Evolutionary conservation across 2,113 vertebrate genomes (phyloP), one percentile per base, ranked within the genome.

Genomic region (Bubo blakistoni): DNA sequence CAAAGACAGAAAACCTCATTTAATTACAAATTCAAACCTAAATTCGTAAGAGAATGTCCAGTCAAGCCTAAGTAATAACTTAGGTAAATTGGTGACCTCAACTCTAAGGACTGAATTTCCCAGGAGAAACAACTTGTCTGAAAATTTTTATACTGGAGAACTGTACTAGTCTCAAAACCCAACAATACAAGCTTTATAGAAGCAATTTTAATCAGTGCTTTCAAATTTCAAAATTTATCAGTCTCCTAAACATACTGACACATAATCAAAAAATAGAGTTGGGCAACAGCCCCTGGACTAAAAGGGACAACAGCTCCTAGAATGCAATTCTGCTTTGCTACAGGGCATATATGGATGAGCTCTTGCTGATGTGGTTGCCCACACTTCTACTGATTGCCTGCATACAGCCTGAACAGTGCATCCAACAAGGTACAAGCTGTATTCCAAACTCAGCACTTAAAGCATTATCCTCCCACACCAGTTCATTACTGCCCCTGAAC

Each of bases 1-100:
- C 34, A 92, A 94, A 97, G 51, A 91, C 27, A 96, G 90, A 96
- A 94, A 92, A 76, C 44, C 46, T 69, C 15, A 90, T 92, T 81
- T 38, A 70, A 86, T 92, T 79, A 76, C n/a, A 59, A 83, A 92
- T 29, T 91, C 18, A n/a, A 95, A 72, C 16, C 17, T 76, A 54
- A 52, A 77, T 76, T 52, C 16, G 6, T 44, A 79, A 49, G 32
- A 52, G 63, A 80, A 65, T 20, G 38, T 44, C 12, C 49, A 67
- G 13, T 40, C 17, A 36, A 93, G 29, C 49, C 74, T 81, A 26
- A 15, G 12, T 49, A 70, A 34, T 15, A 81, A 69, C 32, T 44
- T n/a, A 10, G 10, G 13, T 78, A 61, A 92, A 85, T 11, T 80
- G 44, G 19, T 58, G 55, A 78, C 24, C 22, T 84, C 55, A 66